Base-by-base conservation (phyloP, 2,113 vertebrate species). In the Anarrhichthys ocellatus region DNA sequence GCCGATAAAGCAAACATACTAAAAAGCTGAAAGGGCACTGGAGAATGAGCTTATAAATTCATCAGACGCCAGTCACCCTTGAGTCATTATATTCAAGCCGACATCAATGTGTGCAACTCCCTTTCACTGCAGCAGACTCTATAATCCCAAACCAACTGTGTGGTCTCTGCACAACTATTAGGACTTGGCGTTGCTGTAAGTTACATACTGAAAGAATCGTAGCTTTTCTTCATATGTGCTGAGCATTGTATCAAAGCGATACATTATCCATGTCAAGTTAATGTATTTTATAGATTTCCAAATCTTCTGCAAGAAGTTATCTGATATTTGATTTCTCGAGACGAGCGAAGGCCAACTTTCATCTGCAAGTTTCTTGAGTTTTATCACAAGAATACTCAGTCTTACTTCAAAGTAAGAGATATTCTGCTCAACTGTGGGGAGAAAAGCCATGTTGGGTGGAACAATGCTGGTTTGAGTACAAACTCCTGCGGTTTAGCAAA, bases 401-500 rank as follows among this genome's bases (percentile, higher is more conserved):
- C 79, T 56, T 69, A 34, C 34, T 34, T 73, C 29, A 40, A 36
- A 65, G 65, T 76, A 76, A 88, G 11, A 76, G 17, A 80, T 81
- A 71, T 78, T 70, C 11, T 52, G 38, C 80, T 73, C 74, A 81
- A 44, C 42, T 42, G 54, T 36, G 27, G 27, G 66, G 6, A 44
- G 17, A 68, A 79, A 78, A 27, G 34, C 20, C 78, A 71, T 71
- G 69, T 64, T 72, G 64, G 56, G 34, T 64, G 65, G 71, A 44
- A 58, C 29, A 29, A 40, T 32, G 42, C 59, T 15, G 73, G 11
- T 80, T 84, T 69, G 69, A 86, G 58, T 6, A 65, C 52, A 90
- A 88, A 65, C 48, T 73, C 67, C 73, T 83, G 81, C 48, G 79
- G 67, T 89, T 86, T 72, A 74, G 71, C 63, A 76, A 89, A 92